Evolutionary conservation across 2,113 vertebrate genomes (phyloP).

Genomic region (Cinclus mexicanus): DNA sequence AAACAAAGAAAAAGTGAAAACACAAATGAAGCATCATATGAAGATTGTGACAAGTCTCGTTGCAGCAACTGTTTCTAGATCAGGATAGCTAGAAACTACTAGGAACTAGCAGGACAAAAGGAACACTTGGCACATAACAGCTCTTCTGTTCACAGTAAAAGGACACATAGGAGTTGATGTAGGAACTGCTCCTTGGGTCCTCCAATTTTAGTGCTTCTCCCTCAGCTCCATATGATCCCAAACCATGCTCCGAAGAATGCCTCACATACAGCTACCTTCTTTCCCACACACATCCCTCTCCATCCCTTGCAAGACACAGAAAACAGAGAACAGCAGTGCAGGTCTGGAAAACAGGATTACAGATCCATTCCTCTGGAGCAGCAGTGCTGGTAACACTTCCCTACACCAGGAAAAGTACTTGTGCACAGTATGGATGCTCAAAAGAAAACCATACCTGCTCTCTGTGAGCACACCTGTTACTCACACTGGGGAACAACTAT

Average conservation of each 20-base stretch:
- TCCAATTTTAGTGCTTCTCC: not conserved
- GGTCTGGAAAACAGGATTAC: not conserved
- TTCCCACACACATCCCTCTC: not conserved
- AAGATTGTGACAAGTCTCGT: not conserved
- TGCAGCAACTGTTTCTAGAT: not conserved
- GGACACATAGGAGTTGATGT: not conserved
- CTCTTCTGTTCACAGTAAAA: not conserved
- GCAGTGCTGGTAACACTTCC: not conserved
- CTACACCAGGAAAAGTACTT: not conserved
- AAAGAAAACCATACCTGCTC: not conserved
- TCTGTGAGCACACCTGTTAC: not conserved
- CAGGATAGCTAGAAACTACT: not conserved
- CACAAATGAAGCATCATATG: not conserved
- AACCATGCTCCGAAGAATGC: not conserved
- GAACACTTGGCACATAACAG: not conserved
- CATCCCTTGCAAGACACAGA: not conserved
- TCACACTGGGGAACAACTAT: not conserved
- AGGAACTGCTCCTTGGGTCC: not conserved
- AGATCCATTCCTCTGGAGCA: not conserved
- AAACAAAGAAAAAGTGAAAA: not conserved
- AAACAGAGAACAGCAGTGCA: not conserved
- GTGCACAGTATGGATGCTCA: not conserved
- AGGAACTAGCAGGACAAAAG: not conserved
- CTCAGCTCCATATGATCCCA: not conserved
- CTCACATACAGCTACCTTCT: not conserved